Evolutionary conservation across 2,888 invertebrate genomes (phyloP).

Genomic region (Amiota communis): DNA sequence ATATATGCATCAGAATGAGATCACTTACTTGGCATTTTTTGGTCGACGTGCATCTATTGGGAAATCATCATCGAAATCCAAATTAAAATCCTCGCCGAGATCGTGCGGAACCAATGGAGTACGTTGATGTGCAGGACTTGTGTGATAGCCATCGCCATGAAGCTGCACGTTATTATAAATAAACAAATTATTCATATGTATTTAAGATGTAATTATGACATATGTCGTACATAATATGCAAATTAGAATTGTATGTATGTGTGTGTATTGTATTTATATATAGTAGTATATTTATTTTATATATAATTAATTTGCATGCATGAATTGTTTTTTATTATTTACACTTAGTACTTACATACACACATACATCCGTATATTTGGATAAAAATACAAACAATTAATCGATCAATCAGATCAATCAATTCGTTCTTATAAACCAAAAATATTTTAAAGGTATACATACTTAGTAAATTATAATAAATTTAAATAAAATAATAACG

Average conservation of each 20-base stretch:
- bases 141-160: slow-evolving; percentile 91
- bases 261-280: background rate
- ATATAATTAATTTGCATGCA: too few relatives aligned
- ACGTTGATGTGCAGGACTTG: slow-evolving; percentile 83
- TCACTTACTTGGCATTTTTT: slow-evolving; percentile 93
- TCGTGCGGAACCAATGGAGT: slow-evolving; percentile 86
- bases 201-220: background rate
- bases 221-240: background rate
- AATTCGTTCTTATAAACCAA: slow-evolving; percentile 33
- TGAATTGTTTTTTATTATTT: too few relatives aligned
- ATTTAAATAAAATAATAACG: slow-evolving; percentile 34
- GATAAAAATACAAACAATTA: too few relatives aligned
- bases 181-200: too few relatives aligned
- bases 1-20: slow-evolving; percentile 35
- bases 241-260: slow-evolving; percentile 1
- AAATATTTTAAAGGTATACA: slow-evolving; percentile 9
- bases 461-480: background rate
- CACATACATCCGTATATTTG: too few relatives aligned
- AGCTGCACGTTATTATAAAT: slow-evolving; percentile 76
- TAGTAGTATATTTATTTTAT: too few relatives aligned
- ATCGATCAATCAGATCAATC: background rate
- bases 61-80: slow-evolving; percentile 74
- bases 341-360: background rate
- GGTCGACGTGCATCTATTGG: slow-evolving; percentile 76
- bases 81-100: slow-evolving; percentile 80